Base-by-base conservation (phyloP, 2,797 vertebrate species). In the Pitangus sulphuratus region DNA sequence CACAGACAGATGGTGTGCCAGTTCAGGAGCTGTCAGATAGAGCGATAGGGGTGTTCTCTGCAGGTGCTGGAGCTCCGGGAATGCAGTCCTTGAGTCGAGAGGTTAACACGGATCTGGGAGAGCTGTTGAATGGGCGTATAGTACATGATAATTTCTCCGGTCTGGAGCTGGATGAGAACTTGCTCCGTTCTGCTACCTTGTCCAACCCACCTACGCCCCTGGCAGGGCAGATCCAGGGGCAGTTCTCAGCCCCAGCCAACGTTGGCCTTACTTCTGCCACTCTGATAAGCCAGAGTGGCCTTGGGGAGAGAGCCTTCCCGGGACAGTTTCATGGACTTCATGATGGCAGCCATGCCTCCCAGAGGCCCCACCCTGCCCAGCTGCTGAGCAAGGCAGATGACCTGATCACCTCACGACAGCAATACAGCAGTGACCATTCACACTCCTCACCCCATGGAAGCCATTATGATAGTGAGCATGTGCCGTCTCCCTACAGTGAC, bases 141-240 rank as follows among this genome's bases (percentile, higher is more conserved):
- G 98, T 99, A 18, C 97, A 98, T 1, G 99, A 99, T 97, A 99
- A 98, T 98, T 99, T 99, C 97, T 98, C 99, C 94, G 98, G 98
- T 98, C 98, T 99, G 71, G 99, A 99, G 98, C 98, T 99, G 98
- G 99, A 99, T 92, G 99, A 99, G 96, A 99, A 98, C 97, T 98
- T 99, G 81, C 98, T 99, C 97, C 99, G 98, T 97, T 98, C 99
- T 62, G 98, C 98, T 58, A 98, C 98, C 86, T 98, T 99, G 93
- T 99, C 99, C 94, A 99, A 99, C 88, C 97, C 99, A 91, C 97
- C 99, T 19, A 98, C 99, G 33, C 98, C 99, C 64, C 98, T 99
- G 91, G 97, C 99, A 96, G 99, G 96, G 97, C 98, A 98, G 97
- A 98, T 98, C 95, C 98, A 98, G 97, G 98, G 98, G 97, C 98